Base-by-base conservation (phyloP, 2,888 invertebrate genomes). In the Palloptera scutellata region DNA sequence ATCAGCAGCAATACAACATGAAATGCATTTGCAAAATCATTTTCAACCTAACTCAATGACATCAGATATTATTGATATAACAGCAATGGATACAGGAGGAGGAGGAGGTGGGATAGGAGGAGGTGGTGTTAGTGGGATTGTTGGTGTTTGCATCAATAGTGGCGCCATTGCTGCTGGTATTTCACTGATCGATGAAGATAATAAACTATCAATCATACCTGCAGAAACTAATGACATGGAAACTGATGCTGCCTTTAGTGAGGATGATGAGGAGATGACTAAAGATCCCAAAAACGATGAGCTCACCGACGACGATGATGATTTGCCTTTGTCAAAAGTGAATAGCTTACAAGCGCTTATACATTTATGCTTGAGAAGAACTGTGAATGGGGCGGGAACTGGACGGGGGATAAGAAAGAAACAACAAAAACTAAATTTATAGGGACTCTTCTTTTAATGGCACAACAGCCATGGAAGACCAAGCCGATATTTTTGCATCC, bases 251-350 rank as follows among this genome's bases (percentile, higher is more conserved):
- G 75, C 76, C 43, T 84, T 83, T 64, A 84, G 83, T 71, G 83
- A 83, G 65, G 83, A 83, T 48, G 83, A 91, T 89, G 78, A 91
- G 89, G 54, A 92, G 89, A 75, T 91, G 89, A 77, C 71, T 15
- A 78, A 76, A 55, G 75, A 74, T 63, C 71, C 70, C 51, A 85
- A 83, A 73, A 81, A 73, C 40, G 85, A 85, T 13, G 85, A 85
- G 64, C 79, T 84, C 63, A 85, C 86, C 1, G 85, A 85, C 68
- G 85, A 85, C 65, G 85, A 85, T 66, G 93, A 93, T 76, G 93
- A 93, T 81, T 87, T 93, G 74, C 93, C 93, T 10, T 81, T 93
- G 40, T 92, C 93, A 1, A 92, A 93, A 86, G 91, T 94, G 45
- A 87, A 45, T 45, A 13, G 13, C 19, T 15, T 30, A n/a, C n/a